Evolutionary conservation across 2,797 vertebrate genomes (phyloP), one percentile per base, ranked within the genome.

Genomic region (Thalassophryne amazonica): DNA sequence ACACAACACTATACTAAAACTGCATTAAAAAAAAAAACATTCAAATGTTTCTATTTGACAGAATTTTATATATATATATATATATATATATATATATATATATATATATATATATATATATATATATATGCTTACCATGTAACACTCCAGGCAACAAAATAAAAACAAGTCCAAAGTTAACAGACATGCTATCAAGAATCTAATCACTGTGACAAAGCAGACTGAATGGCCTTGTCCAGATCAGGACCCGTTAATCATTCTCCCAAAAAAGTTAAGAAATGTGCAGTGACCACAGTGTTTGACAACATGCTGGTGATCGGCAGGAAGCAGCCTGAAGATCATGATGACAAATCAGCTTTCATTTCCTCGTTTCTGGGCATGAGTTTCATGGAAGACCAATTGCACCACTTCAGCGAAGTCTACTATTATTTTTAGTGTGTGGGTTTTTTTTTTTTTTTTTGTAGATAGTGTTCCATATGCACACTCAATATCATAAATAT

Each of bases 211-310:
- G 3, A 32, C 16, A 28, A 12, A 43, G 23, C 23, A n/a, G 22
- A 21, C 25, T 0, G 3, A 7, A 17, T 27, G 41, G 7, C 3
- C 7, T 16, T 34, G 19, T 19, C 57, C 3, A 52, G 4, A 47
- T 28, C 40, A 27, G 14, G 23, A 1, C 4, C 3, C 11, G 63
- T 75, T 67, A 80, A 80, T 73, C 6, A 81, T 73, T 75, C 42
- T 38, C 15, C 24, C 22, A 42, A 5, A 43, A 29, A 42, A 37
- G 28, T 42, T 13, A 34, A 24, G 19, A 27, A 39, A 69, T 3
- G 3, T 13, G 12, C 21, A 37, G 69, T 60, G 61, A 81, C 76
- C 22, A 69, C 2, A 11, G 4, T 3, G 31, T 43, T 25, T 47
- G 22, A 15, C 31, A 16, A 32, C 27, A 24, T 5, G 0, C 12